These are phyloP conservation scores for Psilopsiagon aymara DNA, from an alignment of 2,113 vertebrate genomes.

Conservation along the genomic window DNA sequence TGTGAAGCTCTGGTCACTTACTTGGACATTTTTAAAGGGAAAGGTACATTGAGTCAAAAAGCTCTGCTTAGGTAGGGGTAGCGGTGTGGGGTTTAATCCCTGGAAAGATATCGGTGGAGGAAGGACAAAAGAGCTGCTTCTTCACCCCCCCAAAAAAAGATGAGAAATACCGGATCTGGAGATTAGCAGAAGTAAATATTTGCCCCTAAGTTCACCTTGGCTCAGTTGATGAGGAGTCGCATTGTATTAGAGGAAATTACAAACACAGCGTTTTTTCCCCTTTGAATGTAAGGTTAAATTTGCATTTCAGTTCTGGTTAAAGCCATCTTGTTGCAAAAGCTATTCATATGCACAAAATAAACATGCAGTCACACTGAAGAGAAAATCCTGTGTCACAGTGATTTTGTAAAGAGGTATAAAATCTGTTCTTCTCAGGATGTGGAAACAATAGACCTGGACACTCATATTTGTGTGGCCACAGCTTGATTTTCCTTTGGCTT, in stretches of 20 bases:
- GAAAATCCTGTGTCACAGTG: neutral
- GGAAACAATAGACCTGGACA: neutral
- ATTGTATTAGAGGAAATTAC: neutral
- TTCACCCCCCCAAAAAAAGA: neutral
- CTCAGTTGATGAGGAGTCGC: neutral
- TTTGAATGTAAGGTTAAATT: neutral
- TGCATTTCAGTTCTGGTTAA: neutral
- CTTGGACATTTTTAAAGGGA: neutral
- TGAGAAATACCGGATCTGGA: neutral
- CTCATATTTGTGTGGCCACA: neutral
- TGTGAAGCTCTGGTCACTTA: neutral
- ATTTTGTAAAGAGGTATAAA: neutral
- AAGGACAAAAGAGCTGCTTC: neutral
- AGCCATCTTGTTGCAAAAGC: neutral
- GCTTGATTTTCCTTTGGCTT: neutral
- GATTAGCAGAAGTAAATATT: neutral
- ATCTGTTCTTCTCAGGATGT: neutral
- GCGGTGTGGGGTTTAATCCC: neutral
- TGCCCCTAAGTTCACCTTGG: neutral
- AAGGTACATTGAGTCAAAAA: neutral
- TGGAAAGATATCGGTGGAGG: neutral
- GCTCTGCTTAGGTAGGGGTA: neutral
- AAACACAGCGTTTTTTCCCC: neutral
- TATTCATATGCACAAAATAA: neutral
- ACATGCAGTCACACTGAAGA: too few species aligned